Conservation (phyloP, 2,113 vertebrate genomes). For the Thalassoma bifasciatum region DNA sequence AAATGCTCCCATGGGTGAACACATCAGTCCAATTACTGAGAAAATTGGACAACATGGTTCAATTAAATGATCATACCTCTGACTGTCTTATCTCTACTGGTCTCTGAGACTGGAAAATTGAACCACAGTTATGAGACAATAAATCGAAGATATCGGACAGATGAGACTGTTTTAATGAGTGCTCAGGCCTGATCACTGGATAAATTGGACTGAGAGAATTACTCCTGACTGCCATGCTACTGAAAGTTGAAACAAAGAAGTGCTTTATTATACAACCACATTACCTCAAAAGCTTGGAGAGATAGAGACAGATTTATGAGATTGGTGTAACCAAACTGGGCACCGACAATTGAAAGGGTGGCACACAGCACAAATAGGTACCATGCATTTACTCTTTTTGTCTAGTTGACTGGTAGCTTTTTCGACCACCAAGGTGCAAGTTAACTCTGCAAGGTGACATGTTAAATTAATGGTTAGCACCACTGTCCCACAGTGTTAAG, state of each 20-base stretch:
- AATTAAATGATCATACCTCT: conserved; percentile 50
- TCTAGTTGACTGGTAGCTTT: too few species aligned
- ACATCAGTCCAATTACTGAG: conserved; percentile 56
- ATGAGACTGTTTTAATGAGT: not conserved
- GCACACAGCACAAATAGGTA: too few species aligned
- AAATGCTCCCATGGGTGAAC: conserved; percentile 43
- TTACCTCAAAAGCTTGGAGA: too few species aligned
- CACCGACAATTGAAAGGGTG: too few species aligned
- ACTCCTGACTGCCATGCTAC: not conserved
- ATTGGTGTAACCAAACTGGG: too few species aligned
- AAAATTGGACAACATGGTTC: conserved; percentile 32
- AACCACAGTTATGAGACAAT: not conserved
- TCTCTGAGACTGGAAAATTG: not conserved
- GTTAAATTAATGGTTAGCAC: too few species aligned
- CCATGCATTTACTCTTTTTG: too few species aligned
- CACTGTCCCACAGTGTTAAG: too few species aligned
- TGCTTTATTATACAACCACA: not conserved
- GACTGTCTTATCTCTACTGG: conserved; percentile 17
- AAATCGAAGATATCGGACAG: not conserved
- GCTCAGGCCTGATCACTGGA: not conserved
- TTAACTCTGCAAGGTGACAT: too few species aligned
- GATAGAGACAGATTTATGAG: too few species aligned
- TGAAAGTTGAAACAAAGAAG: not conserved
- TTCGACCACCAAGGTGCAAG: too few species aligned
- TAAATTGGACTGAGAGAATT: not conserved